phyloP scores from a whole-genome alignment of 2,113 vertebrate genomes.

The Meriones unguiculatus region DNA sequence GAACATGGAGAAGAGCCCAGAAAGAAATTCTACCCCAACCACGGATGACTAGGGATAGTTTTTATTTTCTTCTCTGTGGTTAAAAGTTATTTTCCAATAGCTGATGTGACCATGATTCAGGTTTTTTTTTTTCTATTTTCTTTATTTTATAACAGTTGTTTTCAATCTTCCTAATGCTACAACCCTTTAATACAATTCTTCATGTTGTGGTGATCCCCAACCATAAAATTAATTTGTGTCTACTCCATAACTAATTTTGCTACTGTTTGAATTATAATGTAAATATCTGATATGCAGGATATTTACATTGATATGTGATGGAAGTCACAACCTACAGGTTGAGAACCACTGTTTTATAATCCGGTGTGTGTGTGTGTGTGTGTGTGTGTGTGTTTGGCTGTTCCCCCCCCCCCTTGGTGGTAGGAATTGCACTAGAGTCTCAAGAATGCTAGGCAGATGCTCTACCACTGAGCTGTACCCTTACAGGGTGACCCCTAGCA shows the following conservation, averaged over 20 bases:
- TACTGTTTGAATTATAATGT: too few species aligned
- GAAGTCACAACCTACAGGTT: not conserved
- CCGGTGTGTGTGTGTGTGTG: not conserved
- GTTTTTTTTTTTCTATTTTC: not conserved
- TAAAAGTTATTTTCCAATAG: not conserved
- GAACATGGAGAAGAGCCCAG: not conserved
- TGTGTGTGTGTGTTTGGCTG: not conserved
- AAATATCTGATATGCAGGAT: not conserved
- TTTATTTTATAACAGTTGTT: not conserved
- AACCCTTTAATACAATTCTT: not conserved
- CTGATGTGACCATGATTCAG: not conserved
- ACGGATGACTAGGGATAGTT: rapidly evolving
- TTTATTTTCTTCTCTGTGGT: not conserved
- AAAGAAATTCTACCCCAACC: not conserved
- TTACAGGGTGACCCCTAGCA: not conserved
- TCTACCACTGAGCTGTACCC: not conserved
- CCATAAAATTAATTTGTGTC: not conserved
- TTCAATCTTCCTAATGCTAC: not conserved
- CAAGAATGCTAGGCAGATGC: not conserved
- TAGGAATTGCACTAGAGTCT: not conserved
- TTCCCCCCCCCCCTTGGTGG: too few species aligned
- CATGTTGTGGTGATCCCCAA: not conserved
- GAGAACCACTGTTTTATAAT: not conserved
- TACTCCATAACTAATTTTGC: not conserved
- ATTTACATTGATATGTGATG: not conserved